phyloP scores from a whole-genome alignment of 2,888 invertebrate genomes.

The Rhamnusium bicolor region DNA sequence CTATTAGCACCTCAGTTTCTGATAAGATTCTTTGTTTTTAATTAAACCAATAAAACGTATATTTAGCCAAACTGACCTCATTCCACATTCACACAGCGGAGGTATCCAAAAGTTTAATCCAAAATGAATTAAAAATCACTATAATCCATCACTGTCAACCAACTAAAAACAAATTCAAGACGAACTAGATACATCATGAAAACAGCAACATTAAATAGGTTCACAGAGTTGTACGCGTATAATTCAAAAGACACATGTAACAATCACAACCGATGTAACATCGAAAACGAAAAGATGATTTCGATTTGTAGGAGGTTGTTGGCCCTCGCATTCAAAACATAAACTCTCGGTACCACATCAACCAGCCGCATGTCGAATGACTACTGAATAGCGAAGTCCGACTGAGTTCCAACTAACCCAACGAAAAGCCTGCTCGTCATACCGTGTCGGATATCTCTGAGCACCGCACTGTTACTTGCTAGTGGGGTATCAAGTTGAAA shows the following conservation, averaged over 20 bases:
- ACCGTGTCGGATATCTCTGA: slow-evolving; percentile 35
- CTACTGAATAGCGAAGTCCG: slow-evolving; percentile 31
- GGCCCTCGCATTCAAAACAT: slow-evolving; percentile 38
- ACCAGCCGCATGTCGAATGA: slow-evolving; percentile 16
- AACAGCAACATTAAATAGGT: slow-evolving; percentile 29
- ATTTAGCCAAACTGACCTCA: slow-evolving; percentile 53
- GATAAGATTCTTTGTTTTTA: too few species aligned
- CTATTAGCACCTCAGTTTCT: too few species aligned
- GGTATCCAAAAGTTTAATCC: slow-evolving; percentile 40
- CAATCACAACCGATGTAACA: slow-evolving; percentile 33
- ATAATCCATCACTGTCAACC: slow-evolving; percentile 32
- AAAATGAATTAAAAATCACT: slow-evolving; percentile 30
- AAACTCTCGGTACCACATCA: slow-evolving; percentile 17
- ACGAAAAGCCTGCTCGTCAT: slow-evolving; percentile 29
- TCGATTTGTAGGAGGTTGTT: slow-evolving; percentile 45
- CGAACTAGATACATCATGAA: slow-evolving; percentile 11
- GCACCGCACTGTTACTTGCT: slow-evolving; percentile 32
- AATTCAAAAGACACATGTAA: slow-evolving; percentile 36
- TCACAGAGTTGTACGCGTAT: slow-evolving; percentile 24
- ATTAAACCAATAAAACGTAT: too few species aligned
- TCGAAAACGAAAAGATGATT: slow-evolving; percentile 30
- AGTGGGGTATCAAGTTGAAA: slow-evolving; percentile 14
- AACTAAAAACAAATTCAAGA: slow-evolving; percentile 2
- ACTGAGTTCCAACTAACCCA: slow-evolving; percentile 3
- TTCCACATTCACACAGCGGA: slow-evolving; percentile 55